Evolutionary conservation across 2,113 vertebrate species (phyloP).

Genomic region (Regulus satrapa): DNA sequence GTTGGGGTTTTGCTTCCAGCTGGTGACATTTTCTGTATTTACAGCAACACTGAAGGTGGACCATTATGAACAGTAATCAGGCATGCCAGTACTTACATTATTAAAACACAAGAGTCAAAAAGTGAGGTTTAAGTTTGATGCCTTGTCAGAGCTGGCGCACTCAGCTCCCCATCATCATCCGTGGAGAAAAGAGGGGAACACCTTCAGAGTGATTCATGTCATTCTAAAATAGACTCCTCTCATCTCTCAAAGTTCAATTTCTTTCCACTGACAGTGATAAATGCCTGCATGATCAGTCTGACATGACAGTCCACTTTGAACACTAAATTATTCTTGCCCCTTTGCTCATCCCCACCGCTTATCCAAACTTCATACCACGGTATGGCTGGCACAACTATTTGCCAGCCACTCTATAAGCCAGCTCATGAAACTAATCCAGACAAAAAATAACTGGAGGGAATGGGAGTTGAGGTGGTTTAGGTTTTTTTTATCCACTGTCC

Average conservation of each 20-base stretch:
- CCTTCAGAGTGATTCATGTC: slow-evolving; percentile 26
- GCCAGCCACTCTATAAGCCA: background rate
- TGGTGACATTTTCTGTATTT: background rate
- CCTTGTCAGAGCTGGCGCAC: background rate
- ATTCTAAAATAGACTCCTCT: slow-evolving; percentile 26
- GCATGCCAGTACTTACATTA: background rate
- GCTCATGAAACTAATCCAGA: background rate
- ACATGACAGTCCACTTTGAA: slow-evolving; percentile 3
- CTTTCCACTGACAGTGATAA: slow-evolving; percentile 17
- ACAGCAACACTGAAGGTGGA: background rate
- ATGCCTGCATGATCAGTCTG: background rate
- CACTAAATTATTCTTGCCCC: slow-evolving; percentile 15
- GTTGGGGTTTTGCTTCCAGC: background rate
- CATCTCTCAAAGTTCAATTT: slow-evolving; percentile 20
- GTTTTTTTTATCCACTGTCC: background rate
- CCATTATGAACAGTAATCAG: background rate
- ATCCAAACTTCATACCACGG: background rate
- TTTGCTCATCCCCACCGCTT: background rate
- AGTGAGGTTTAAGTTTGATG: background rate
- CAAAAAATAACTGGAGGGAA: slow-evolving; percentile 2
- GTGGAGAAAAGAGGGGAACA: background rate
- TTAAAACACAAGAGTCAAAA: background rate
- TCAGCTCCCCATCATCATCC: background rate
- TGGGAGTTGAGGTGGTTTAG: background rate
- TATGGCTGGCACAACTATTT: background rate